phyloP scores from a whole-genome alignment of 2,888 invertebrate genomes.

The Phortica magna region DNA sequence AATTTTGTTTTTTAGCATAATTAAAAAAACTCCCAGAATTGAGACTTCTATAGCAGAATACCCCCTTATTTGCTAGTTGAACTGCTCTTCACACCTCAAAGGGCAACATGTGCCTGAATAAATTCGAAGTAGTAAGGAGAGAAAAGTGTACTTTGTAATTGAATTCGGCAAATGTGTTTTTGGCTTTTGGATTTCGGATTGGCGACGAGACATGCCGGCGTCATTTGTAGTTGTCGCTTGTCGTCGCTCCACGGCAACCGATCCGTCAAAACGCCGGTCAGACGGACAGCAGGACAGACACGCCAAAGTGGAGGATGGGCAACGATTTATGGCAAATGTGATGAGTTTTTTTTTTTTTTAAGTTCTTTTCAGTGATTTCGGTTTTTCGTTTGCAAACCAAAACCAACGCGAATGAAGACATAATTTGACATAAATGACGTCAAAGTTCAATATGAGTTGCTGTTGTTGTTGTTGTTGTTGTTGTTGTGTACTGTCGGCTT shows the following conservation, averaged over 20 bases:
- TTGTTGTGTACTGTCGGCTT: background rate
- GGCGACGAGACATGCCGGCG: background rate
- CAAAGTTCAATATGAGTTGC: constrained; percentile 62
- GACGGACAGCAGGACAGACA: no score
- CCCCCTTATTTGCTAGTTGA: no score
- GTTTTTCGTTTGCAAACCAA: background rate
- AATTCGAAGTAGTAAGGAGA: no score
- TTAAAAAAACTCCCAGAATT: no score
- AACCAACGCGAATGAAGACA: constrained; percentile 61
- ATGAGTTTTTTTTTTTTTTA: background rate
- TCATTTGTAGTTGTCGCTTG: background rate
- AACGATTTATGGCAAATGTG: background rate
- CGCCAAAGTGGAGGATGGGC: background rate
- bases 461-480: background rate
- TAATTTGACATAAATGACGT: constrained; percentile 74
- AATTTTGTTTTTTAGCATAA: no score
- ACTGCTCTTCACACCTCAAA: no score
- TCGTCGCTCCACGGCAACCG: background rate
- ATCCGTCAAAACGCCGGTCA: background rate
- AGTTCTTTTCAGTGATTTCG: background rate
- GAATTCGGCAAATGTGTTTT: constrained; percentile 35
- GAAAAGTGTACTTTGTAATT: constrained; percentile 44
- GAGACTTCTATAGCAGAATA: no score
- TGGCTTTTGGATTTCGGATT: no score
- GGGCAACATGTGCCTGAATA: no score